Percentiles rank a stretch among this genome's conserved stretches.
phyloP scores from a whole-genome alignment of 1,140 invertebrate species.

The Elymnias hypermnestra region DNA sequence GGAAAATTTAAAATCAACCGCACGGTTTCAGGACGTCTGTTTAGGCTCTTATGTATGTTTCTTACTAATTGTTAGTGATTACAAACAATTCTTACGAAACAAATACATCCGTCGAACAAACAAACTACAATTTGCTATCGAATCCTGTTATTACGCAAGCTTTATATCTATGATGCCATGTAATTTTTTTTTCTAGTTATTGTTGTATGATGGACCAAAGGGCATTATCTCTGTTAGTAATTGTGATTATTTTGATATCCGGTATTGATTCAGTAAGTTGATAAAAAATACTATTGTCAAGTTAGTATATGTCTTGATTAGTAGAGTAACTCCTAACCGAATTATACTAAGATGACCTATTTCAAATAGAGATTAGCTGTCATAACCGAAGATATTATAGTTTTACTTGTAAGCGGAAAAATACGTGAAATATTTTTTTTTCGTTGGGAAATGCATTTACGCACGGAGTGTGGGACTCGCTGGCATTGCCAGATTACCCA shows the following conservation, averaged over 20 bases:
- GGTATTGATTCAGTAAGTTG: conserved; percentile 25
- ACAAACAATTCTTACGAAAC: background rate
- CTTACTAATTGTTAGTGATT: background rate
- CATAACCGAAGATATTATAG: too few relatives aligned
- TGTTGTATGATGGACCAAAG: conserved; percentile 15
- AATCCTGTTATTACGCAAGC: conserved; percentile 15
- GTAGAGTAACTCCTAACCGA: too few relatives aligned
- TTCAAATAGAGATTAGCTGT: too few relatives aligned
- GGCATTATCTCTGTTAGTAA: conserved; percentile 19
- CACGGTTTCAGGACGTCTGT: too few relatives aligned
- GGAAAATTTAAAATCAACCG: too few relatives aligned
- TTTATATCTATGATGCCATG: conserved; percentile 14
- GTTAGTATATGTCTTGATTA: background rate
- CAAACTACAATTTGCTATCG: conserved; percentile 15
- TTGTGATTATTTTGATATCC: conserved; percentile 19
- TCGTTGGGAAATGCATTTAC: too few relatives aligned
- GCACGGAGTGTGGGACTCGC: too few relatives aligned
- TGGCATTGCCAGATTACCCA: too few relatives aligned
- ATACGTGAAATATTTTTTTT: too few relatives aligned
- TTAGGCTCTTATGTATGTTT: too few relatives aligned
- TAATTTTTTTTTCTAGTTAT: conserved; percentile 1
- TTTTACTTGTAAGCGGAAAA: too few relatives aligned
- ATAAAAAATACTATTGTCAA: background rate
- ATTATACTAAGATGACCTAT: too few relatives aligned
- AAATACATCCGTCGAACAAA: conserved; percentile 5